Evolutionary conservation across 2,113 vertebrate species (phyloP), one percentile per base, ranked within the genome.

Genomic region (Muscicapa adusta): DNA sequence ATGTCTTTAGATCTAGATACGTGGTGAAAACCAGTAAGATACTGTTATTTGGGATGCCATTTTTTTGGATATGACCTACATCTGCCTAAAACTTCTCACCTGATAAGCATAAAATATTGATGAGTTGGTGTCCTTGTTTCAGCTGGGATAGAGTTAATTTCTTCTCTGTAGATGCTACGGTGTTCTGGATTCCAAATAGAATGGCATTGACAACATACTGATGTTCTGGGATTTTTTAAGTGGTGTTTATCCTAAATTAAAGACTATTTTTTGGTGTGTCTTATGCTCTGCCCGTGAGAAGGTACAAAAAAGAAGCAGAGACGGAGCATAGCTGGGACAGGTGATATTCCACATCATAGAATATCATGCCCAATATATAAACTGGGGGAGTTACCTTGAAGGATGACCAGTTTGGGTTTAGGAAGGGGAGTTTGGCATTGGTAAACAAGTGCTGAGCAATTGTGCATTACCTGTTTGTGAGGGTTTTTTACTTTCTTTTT

Each of bases 361-460:
- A 54, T 4, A 6, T 18, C 48, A 25, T 25, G 8, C 10, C 25
- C 29, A 48, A 34, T 25, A 20, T 56, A 40, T 48, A 42, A 42
- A 42, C 13, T 34, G 34, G 19, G 5, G 13, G 18, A 34, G 18
- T 14, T 31, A 10, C 34, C 42, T 47, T 22, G 20, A 79, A 78
- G 16, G 5, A 47, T 40, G 10, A 19, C 7, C 1, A 6, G 0
- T 22, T n/a, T 48, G n/a, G 12, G 6, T 31, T 71, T 45, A 48
- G 34, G 19, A 70, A 47, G 8, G 19, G 28, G 9, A 31, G 5
- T 54, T 12, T 16, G 19, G 34, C 19, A 63, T 9, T 40, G 25
- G 28, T 40, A 16, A 47, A 29, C 10, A 17, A 40, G 10, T 47
- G 10, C 29, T 56, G 29, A 71, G 13, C 8, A 61, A 62, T 47